Evolutionary conservation across 23 tunicate genomes (phyloP), one percentile per base, ranked within the genome.

Genomic region (Diplosoma virens): DNA sequence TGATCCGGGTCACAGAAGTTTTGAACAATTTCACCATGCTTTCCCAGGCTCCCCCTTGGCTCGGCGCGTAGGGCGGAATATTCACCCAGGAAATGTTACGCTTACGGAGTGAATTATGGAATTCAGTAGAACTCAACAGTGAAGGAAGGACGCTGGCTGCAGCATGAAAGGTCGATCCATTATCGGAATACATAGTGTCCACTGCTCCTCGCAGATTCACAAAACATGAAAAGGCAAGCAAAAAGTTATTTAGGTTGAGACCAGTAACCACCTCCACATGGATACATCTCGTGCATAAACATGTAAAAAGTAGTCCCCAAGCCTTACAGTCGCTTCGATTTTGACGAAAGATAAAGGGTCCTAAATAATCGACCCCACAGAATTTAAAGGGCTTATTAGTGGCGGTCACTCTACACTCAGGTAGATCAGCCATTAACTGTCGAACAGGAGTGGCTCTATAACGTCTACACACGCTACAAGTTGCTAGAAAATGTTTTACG

Each of bases 1-100:
- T 16, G 24, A 67, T 29, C 3, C 5, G 50, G 36, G 5, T 2
- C 5, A 67, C 5, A 2, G 52, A 24, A 36, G 17, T 67, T 37
- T 34, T 34, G 24, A 67, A 11, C 14, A 35, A 22, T 35, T 67
- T 67, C 5, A 67, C 74, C 53, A 67, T 67, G 2, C 3, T 17
- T 21, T 67, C 74, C 74, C 74, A 67, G 27, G 29, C 5, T 2
- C 69, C n/a, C 2, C 74, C 52, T 67, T 67, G 74, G 24, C 52
- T 37, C 17, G 52, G 50, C 2, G 74, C 74, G 36, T 67, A 67
- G 5, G 74, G 74, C 2, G 74, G 74, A 36, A 67, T 67, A 3
- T 35, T 35, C 7, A 36, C 52, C 74, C 50, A 67, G 22, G 35
- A n/a, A 3, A 67, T 34, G 26, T 37, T 37, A 11, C 52, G 52